Base-by-base conservation (phyloP, 2,797 vertebrate genomes). In the Rhynchotus rufescens region DNA sequence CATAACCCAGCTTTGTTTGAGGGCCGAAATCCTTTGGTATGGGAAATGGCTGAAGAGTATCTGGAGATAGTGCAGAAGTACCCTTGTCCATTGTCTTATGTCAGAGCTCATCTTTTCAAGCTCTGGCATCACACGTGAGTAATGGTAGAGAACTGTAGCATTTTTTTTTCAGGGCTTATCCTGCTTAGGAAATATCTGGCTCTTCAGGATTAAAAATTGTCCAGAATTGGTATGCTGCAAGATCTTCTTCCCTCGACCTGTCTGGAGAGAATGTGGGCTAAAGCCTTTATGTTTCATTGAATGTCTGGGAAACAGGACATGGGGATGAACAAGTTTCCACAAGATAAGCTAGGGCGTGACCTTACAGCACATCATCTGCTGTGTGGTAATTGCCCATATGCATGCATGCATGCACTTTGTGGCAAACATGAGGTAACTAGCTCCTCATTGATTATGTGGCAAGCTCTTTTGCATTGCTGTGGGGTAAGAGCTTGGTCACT, bases 121-220 rank as follows among this genome's bases (percentile, higher is more conserved):
- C 98, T 99, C 72, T 99, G 99, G 99, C 99, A 99, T 96, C 99
- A 99, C 98, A 99, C 99, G 99, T 99, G 98, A 92, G 99, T 98
- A 49, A 45, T n/a, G 87, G 30, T 61, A n/a, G 15, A 42, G 32
- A 88, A 42, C 38, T 74, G 36, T 32, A 30, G 26, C 5, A 22
- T 42, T n/a, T 83, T 42, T n/a, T 82, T 88, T 72, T 81, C 64
- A 81, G 67, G 57, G 22, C 28, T 79, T 22, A n/a, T 92, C 40
- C 22, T 76, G 44, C 57, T 86, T 62, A 76, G 52, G 17, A 83
- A 42, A 38, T 16, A 13, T 49, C 44, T 89, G 69, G 13, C 13
- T 75, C 72, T 90, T 52, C 56, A 60, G 23, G 12, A 51, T 40
- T 68, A 61, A 74, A 59, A 68, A 78, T 79, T 90, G 57, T 30